A percentile compares a stretch with the other conserved stretches of the same genome.
These are phyloP conservation scores for Sebastes umbrosus DNA, from an alignment of 2,797 vertebrate species.

Conservation along the genomic window DNA sequence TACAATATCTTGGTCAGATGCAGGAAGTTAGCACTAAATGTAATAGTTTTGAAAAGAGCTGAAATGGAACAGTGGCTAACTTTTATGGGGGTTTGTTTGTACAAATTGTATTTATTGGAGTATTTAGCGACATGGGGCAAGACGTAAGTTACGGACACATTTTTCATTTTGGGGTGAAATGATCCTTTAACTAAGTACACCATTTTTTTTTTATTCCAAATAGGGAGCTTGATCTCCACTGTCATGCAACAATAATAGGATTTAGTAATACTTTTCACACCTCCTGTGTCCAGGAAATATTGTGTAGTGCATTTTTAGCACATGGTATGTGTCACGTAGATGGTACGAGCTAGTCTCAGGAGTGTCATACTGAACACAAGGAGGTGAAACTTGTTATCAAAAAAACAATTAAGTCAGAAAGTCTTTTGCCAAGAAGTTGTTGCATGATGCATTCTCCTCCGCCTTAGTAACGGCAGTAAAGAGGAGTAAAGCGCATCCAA, in stretches of 20 bases:
- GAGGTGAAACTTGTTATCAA: not conserved
- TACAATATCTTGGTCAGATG: not conserved
- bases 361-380: conserved; percentile 12
- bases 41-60: not conserved
- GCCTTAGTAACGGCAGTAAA: not conserved
- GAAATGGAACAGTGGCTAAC: not conserved
- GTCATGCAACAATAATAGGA: not conserved
- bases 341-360: conserved; percentile 43
- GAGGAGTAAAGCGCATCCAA: conserved; percentile 32
- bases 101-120: not conserved
- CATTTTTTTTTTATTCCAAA: not conserved
- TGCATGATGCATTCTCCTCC: not conserved
- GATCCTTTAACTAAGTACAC: conserved; percentile 6
- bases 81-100: not conserved
- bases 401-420: not conserved
- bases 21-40: not conserved
- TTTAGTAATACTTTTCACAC: not conserved
- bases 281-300: conserved; percentile 1
- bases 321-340: conserved; percentile 6
- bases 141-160: not conserved
- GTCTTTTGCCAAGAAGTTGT: not conserved
- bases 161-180: conserved; percentile 30
- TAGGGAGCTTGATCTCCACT: not conserved
- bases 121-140: not conserved
- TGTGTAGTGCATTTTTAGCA: conserved; percentile 20